phyloP scores from a whole-genome alignment of 2,888 invertebrate genomes.

The Drosophila meridiana region DNA sequence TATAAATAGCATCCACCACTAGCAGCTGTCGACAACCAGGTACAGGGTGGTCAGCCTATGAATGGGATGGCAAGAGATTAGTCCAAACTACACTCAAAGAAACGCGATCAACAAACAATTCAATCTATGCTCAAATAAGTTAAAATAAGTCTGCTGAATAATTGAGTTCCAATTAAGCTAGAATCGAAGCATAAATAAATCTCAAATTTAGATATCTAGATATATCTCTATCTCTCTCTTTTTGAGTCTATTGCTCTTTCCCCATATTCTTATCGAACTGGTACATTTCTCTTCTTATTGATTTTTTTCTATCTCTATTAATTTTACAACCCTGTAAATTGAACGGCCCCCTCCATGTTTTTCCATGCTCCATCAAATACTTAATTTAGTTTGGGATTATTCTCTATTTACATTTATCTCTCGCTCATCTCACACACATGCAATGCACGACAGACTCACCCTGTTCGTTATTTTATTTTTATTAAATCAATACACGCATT shows the following conservation, averaged over 20 bases:
- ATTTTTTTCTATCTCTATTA: slow-evolving; percentile 6
- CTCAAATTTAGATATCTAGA: background rate
- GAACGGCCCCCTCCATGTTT: background rate
- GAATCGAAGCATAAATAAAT: background rate
- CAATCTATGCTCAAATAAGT: background rate
- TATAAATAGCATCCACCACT: slow-evolving; percentile 58
- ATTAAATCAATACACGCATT: slow-evolving; percentile 78
- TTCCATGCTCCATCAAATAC: background rate
- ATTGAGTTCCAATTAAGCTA: background rate
- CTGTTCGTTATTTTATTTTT: slow-evolving; percentile 68
- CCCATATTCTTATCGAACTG: background rate
- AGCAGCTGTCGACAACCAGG: slow-evolving; percentile 44
- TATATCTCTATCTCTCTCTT: background rate
- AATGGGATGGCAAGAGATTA: background rate
- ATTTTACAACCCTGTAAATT: slow-evolving; percentile 5
- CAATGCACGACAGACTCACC: slow-evolving; percentile 38
- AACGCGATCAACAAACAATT: background rate
- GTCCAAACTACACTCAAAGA: background rate
- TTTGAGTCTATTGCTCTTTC: background rate
- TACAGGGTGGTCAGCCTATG: slow-evolving; percentile 57
- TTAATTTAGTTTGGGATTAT: slow-evolving; percentile 7
- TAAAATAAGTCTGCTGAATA: background rate
- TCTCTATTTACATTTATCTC: background rate
- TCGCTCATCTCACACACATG: background rate
- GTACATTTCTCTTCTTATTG: slow-evolving; percentile 4